Evolutionary conservation across 2,113 vertebrate genomes (phyloP).

Genomic region (Gallinago paraguaiae): DNA sequence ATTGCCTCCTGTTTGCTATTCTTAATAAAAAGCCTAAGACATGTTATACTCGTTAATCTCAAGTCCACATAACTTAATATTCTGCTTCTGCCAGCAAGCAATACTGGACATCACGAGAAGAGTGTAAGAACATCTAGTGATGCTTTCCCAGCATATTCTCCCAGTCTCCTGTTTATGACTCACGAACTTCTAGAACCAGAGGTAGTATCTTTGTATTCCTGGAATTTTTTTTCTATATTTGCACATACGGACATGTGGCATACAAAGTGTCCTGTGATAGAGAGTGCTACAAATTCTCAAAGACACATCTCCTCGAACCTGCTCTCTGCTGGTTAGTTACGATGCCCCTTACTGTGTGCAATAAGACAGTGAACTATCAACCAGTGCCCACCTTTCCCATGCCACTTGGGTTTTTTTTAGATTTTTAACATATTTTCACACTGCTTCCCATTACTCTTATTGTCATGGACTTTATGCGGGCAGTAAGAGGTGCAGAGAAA

Average conservation of each 20-base stretch:
- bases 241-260: not conserved
- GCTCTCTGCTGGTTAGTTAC: not conserved
- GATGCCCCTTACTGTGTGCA: not conserved
- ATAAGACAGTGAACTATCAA: not conserved
- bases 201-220: not conserved
- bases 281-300: not conserved
- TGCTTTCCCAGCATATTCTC: not conserved
- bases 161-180: not conserved
- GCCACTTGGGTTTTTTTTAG: accelerated
- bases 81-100: not conserved
- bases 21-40: conserved; percentile 17
- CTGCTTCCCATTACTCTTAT: not conserved
- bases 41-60: not conserved
- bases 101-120: not conserved
- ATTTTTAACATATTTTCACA: not conserved
- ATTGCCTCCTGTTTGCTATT: conserved; percentile 3
- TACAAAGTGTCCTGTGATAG: not conserved
- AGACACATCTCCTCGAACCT: not conserved
- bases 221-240: not conserved
- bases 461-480: not conserved
- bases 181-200: not conserved
- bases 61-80: not conserved
- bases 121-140: not conserved
- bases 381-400: not conserved
- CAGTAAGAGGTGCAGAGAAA: not conserved